Percentiles rank a stretch among this genome's conserved stretches.
These are phyloP conservation scores for Harpagifer antarcticus DNA, from an alignment of 2,797 vertebrate species.

Conservation along the genomic window DNA sequence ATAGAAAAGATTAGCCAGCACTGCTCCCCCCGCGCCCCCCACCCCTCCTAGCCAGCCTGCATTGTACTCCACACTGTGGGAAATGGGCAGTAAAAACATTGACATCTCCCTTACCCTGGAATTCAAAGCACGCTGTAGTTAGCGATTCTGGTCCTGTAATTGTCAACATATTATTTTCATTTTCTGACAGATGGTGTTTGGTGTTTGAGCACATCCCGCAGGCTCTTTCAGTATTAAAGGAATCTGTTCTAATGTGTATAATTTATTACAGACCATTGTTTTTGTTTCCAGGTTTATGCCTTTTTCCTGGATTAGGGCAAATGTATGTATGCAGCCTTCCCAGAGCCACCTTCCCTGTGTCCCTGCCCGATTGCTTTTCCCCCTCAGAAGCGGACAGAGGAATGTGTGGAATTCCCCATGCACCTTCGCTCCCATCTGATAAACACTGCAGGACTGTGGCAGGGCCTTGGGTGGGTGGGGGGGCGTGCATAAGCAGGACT, in stretches of 20 bases:
- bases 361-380: conserved; percentile 49
- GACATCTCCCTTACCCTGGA: conserved; percentile 74
- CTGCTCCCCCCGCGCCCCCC: background rate
- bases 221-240: conserved; percentile 7
- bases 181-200: conserved; percentile 63
- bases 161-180: conserved; percentile 68
- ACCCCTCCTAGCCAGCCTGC: conserved; percentile 6
- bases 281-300: conserved; percentile 18
- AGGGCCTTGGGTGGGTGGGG: conserved; percentile 29
- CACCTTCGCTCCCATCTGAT: conserved; percentile 80
- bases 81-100: conserved; percentile 64
- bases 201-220: conserved; percentile 50
- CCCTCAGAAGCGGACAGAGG: conserved; percentile 62
- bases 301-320: conserved; percentile 29
- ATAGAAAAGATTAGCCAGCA: conserved; percentile 55
- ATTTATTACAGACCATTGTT: conserved; percentile 30
- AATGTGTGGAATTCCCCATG: conserved; percentile 80
- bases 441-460: conserved; percentile 69
- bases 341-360: conserved; percentile 31
- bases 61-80: conserved; percentile 38
- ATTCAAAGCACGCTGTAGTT: conserved; percentile 72
- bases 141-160: conserved; percentile 64
- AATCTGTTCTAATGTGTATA: conserved; percentile 33
- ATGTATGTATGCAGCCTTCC: background rate
- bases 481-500: conserved; percentile 60